These are phyloP conservation scores for Crenuchus spilurus DNA, from an alignment of 2,797 vertebrate species.

Conservation along the genomic window DNA sequence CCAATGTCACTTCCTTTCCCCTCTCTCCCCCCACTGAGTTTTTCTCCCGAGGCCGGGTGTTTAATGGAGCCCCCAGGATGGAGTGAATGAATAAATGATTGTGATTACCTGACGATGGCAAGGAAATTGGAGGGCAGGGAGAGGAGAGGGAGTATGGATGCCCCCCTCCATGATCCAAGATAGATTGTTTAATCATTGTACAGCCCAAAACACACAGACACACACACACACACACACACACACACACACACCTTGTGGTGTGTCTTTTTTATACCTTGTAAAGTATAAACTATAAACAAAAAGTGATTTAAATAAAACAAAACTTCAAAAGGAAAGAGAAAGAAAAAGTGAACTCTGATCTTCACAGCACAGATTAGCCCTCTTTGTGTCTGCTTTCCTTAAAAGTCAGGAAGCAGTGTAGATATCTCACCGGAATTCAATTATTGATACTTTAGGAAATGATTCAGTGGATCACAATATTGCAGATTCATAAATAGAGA, in stretches of 20 bases:
- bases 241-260: neutral
- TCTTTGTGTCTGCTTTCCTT: no score
- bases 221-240: neutral
- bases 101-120: constrained; percentile 43
- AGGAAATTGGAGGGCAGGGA: constrained; percentile 21
- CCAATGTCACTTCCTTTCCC: constrained; percentile 45
- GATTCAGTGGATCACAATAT: no score
- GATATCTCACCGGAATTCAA: no score
- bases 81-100: constrained; percentile 42
- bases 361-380: no score
- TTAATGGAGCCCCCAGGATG: constrained; percentile 29
- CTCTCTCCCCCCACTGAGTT: neutral
- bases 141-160: neutral
- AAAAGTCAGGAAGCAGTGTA: no score
- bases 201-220: constrained; percentile 6
- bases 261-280: no score
- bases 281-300: no score
- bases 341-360: no score
- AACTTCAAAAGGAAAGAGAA: no score
- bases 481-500: no score
- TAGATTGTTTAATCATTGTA: constrained; percentile 12
- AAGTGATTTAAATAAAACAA: no score
- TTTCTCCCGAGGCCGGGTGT: constrained; percentile 22
- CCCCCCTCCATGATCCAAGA: neutral
- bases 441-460: no score